phyloP scores from a whole-genome alignment of 37 sponge, comb jelly and placozoan genomes.

The Chondrosia reniformis region DNA sequence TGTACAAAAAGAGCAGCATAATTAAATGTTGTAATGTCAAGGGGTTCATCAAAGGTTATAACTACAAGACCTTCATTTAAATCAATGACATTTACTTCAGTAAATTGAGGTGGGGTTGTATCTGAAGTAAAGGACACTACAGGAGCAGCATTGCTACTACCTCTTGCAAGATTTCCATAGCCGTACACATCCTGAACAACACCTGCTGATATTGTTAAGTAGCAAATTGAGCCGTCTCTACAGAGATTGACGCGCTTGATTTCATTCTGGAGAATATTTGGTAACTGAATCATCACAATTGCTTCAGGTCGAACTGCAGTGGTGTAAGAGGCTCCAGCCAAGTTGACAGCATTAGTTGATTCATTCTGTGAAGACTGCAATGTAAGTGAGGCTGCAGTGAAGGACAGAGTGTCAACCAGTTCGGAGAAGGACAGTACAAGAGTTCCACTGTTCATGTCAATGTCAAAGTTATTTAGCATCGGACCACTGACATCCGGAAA shows the following conservation, averaged over 20 bases:
- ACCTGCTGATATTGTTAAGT: conserved; percentile 49
- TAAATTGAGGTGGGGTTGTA: conserved; percentile 31
- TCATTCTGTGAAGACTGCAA: conserved; percentile 22
- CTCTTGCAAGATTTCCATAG: conserved; percentile 14
- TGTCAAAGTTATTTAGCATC: conserved; percentile 53
- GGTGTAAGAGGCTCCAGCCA: conserved; percentile 30
- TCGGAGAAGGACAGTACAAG: conserved; percentile 76
- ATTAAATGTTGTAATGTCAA: conserved; percentile 54
- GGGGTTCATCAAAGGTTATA: conserved; percentile 71
- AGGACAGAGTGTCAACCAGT: conserved; percentile 36
- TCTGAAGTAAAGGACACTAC: conserved; percentile 50
- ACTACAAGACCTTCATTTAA: conserved; percentile 43
- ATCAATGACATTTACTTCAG: conserved; percentile 33
- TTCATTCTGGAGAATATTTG: conserved; percentile 36
- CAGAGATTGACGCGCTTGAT: conserved; percentile 59
- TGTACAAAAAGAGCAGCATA: conserved; percentile 52
- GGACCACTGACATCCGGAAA: conserved; percentile 64
- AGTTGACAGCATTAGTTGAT: conserved; percentile 9
- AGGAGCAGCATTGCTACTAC: conserved; percentile 36
- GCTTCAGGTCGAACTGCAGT: conserved; percentile 28
- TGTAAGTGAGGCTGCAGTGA: conserved; percentile 10
- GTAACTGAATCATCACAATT: conserved; percentile 34
- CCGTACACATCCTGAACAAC: conserved; percentile 62
- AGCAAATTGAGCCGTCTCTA: conserved; percentile 35
- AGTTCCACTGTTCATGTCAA: conserved; percentile 65